These are phyloP conservation scores for Calycopis cecrops DNA, from an alignment of 1,140 invertebrate genomes.

Conservation along the genomic window DNA sequence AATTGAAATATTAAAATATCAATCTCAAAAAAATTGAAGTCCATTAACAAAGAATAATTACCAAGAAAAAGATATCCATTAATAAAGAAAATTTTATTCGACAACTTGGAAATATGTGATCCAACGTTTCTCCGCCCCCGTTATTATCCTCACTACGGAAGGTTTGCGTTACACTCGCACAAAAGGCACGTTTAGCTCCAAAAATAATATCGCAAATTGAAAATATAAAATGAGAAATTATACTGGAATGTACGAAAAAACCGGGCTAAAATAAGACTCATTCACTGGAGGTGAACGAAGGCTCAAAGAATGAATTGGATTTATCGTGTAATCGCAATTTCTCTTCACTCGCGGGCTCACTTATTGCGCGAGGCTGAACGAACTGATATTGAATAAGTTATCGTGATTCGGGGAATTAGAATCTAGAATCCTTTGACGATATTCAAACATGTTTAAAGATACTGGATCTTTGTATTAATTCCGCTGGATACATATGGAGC, in stretches of 20 bases:
- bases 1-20: too few species aligned
- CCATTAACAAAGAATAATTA: too few species aligned
- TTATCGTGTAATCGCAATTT: slow-evolving; percentile 56
- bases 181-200: slow-evolving; percentile 2
- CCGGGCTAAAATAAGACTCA: slow-evolving; percentile 21
- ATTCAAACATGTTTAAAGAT: slow-evolving; percentile 14
- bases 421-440: slow-evolving; percentile 16
- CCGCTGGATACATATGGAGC: too few species aligned
- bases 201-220: slow-evolving; percentile 8
- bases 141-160: neutral
- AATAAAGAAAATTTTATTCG: neutral
- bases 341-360: slow-evolving; percentile 45
- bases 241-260: slow-evolving; percentile 22
- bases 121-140: neutral
- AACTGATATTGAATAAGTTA: slow-evolving; percentile 41
- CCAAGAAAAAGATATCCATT: too few species aligned
- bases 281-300: slow-evolving; percentile 24
- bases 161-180: neutral
- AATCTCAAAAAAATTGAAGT: too few species aligned
- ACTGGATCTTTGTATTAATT: neutral
- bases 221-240: slow-evolving; percentile 15
- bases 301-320: slow-evolving; percentile 51
- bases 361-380: slow-evolving; percentile 41
- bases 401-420: slow-evolving; percentile 25
- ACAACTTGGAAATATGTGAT: slow-evolving; percentile 1